Evolutionary conservation across 2,888 invertebrate species (phyloP), one percentile per base, ranked within the genome.

Genomic region (Heteromyza rotundicornis): DNA sequence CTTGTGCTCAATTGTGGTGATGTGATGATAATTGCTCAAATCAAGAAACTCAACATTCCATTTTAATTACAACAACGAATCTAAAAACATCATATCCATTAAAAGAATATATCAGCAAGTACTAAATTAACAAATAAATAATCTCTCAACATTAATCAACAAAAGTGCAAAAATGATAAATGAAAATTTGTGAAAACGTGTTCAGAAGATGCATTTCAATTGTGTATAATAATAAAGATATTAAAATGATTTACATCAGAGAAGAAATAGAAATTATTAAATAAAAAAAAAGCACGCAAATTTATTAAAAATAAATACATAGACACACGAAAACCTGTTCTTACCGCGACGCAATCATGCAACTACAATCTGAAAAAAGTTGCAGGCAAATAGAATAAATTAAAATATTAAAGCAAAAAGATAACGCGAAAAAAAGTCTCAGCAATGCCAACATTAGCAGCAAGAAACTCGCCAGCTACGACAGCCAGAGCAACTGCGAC

Each of bases 391-490:
- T 36, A 36, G 47, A 40, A 57, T 16, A 60, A 35, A 17, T 47
- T 60, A 59, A 50, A 58, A 65, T 55, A 51, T 58, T 51, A 57
- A 55, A 54, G 50, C 50, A n/a, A n/a, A n/a, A n/a, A n/a, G n/a
- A n/a, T n/a, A n/a, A n/a, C n/a, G n/a, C n/a, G n/a, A n/a, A n/a
- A n/a, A n/a, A n/a, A n/a, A n/a, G n/a, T n/a, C n/a, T 36, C 44
- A 59, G 40, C 54, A 65, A 80, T 79, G 78, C 73, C 77, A 63
- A 72, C 72, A 67, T 72, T 80, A 68, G 71, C 75, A 59, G 69
- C 72, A 53, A 77, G 74, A 62, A 74, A 71, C 62, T 69, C 73
- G 59, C 36, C 68, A 59, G 56, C 65, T 40, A 47, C 53, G 12
- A 47, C 54, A 56, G n/a, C 36, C 7, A 27, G 62, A 59, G 51